Evolutionary conservation across 1,140 invertebrate species (phyloP).

Genomic region (Ips typographus): DNA sequence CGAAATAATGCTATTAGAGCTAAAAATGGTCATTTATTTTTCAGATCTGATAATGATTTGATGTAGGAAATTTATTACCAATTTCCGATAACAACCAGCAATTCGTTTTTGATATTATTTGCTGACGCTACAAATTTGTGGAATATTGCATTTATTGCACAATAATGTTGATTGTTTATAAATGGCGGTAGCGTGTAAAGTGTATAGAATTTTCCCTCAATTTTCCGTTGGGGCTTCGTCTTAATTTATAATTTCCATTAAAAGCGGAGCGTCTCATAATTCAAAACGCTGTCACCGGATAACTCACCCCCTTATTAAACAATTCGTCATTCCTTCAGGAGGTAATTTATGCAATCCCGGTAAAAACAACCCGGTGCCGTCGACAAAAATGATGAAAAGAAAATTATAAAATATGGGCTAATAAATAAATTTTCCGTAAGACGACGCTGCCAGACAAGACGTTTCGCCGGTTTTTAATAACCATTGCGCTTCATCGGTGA

Average conservation of each 20-base stretch:
- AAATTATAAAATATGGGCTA: conserved; percentile 26
- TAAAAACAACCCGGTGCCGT: conserved; percentile 11
- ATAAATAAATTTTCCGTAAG: conserved; percentile 28
- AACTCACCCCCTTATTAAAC: conserved; percentile 11
- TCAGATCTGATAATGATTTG: too few species aligned
- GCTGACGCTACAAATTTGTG: too few species aligned
- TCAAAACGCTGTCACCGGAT: conserved; percentile 15
- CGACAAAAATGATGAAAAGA: conserved; percentile 27
- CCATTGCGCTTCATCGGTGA: conserved; percentile 6
- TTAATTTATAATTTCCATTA: conserved; percentile 18
- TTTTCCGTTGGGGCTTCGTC: not conserved
- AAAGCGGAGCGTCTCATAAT: conserved; percentile 13
- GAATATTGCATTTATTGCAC: too few species aligned
- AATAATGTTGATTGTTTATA: too few species aligned
- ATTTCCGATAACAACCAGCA: too few species aligned
- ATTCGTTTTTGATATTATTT: too few species aligned
- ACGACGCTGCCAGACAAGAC: conserved; percentile 13
- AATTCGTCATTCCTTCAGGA: conserved; percentile 16
- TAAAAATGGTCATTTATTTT: too few species aligned
- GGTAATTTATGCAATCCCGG: conserved; percentile 26
- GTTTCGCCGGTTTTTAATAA: conserved; percentile 11
- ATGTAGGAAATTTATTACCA: too few species aligned
- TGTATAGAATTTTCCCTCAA: too few species aligned
- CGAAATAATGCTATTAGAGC: too few species aligned
- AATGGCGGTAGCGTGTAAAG: too few species aligned